These are phyloP conservation scores for Drosophila koepferae DNA, from an alignment of 2,888 invertebrate genomes.

Conservation along the genomic window DNA sequence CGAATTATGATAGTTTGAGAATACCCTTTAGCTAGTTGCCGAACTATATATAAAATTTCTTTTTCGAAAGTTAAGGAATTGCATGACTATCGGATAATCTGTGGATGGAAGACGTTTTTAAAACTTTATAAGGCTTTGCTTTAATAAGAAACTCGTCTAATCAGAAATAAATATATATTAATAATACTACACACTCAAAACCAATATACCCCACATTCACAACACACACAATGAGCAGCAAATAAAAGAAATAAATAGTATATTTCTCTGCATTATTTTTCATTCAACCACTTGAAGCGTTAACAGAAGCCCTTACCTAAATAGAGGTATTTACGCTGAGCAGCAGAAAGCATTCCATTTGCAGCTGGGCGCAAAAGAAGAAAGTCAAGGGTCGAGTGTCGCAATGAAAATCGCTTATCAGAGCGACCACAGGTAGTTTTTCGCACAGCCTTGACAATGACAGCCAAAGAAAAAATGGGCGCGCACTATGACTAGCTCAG, in stretches of 20 bases:
- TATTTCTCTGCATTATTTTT: slow-evolving; percentile 4
- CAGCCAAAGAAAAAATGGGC: slow-evolving; percentile 70
- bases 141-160: no score
- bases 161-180: no score
- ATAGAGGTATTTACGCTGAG: slow-evolving; percentile 4
- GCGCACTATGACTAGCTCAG: slow-evolving; percentile 14
- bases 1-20: not conserved
- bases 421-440: slow-evolving; percentile 70
- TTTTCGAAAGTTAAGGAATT: no score
- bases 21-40: not conserved
- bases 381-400: slow-evolving; percentile 19
- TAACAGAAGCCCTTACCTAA: not conserved
- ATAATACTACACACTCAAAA: no score
- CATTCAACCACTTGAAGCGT: slow-evolving; percentile 3
- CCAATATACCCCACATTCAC: not conserved
- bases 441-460: slow-evolving; percentile 74
- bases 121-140: no score
- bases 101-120: no score
- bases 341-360: not conserved
- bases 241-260: slow-evolving; percentile 6
- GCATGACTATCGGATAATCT: not conserved
- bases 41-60: no score
- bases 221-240: not conserved
- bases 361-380: not conserved
- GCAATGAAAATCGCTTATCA: slow-evolving; percentile 49